phyloP scores from a whole-genome alignment of 1,140 invertebrate species.

The Saxidomus purpurata region DNA sequence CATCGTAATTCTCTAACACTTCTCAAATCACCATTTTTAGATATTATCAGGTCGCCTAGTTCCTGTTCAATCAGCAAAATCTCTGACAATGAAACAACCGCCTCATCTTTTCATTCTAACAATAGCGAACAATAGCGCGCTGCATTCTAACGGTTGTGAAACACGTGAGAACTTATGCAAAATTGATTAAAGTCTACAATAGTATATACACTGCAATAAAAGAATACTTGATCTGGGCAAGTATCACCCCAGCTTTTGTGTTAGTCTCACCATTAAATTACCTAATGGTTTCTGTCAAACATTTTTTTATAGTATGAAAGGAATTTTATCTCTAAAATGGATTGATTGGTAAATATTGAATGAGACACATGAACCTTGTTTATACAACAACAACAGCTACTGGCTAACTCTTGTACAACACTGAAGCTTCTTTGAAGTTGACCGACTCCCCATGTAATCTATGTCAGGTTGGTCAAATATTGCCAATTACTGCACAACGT shows the following conservation, averaged over 20 bases:
- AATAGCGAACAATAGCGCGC: background rate
- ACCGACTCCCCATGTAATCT: too few relatives aligned
- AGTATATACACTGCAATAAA: background rate
- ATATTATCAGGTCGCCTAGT: too few relatives aligned
- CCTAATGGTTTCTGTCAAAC: conserved; percentile 28
- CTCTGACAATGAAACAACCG: background rate
- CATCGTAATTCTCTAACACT: too few relatives aligned
- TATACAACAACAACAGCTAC: background rate
- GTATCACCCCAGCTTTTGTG: background rate
- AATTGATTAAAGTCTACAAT: conserved; percentile 15
- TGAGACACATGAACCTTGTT: background rate
- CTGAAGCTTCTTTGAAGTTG: too few relatives aligned
- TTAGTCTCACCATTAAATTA: background rate
- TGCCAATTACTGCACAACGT: too few relatives aligned
- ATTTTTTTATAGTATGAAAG: conserved; percentile 10
- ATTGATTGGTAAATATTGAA: conserved; percentile 18
- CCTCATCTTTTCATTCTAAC: background rate
- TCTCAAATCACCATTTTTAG: too few relatives aligned
- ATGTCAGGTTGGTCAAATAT: too few relatives aligned
- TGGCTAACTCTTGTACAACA: too few relatives aligned
- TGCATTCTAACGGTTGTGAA: background rate
- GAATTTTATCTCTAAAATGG: conserved; percentile 11
- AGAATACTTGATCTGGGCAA: background rate
- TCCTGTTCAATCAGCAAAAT: background rate
- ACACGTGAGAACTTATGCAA: background rate